Percentiles rank a stretch among this genome's conserved stretches.
Evolutionary conservation across 1,140 invertebrate species (phyloP).

Genomic region (Nebria ingens): DNA sequence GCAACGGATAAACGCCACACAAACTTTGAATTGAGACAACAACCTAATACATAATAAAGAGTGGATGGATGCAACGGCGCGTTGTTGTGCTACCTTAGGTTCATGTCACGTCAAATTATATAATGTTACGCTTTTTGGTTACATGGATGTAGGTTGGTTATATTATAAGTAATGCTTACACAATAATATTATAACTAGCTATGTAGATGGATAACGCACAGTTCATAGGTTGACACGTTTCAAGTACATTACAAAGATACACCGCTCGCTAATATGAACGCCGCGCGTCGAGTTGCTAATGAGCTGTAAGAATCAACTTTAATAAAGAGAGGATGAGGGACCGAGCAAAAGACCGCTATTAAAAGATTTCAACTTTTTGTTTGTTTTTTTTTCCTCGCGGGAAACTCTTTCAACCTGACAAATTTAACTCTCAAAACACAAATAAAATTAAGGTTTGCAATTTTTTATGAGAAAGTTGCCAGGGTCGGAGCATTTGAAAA

Average conservation of each 20-base stretch:
- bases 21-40: conserved; percentile 7
- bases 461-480: conserved; percentile 1
- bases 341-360: neutral
- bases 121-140: too few species aligned
- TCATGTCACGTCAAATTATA: too few species aligned
- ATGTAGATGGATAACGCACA: neutral
- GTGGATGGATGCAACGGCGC: neutral
- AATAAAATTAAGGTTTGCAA: conserved; percentile 6
- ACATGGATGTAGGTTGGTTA: too few species aligned
- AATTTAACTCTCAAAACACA: conserved; percentile 3
- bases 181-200: too few species aligned
- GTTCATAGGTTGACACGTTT: neutral
- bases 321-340: conserved; percentile 6
- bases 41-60: conserved; percentile 8
- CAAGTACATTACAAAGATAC: too few species aligned
- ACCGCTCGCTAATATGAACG: too few species aligned
- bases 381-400: neutral
- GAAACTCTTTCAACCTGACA: conserved; percentile 1
- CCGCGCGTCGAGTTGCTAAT: neutral
- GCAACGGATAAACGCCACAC: conserved; percentile 5
- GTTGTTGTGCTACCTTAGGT: neutral
- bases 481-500: neutral
- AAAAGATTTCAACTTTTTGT: conserved; percentile 5
- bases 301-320: conserved; percentile 12
- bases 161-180: too few species aligned